Conservation (phyloP, 2,888 invertebrate species). For the Trileptium ribeirensis region DNA sequence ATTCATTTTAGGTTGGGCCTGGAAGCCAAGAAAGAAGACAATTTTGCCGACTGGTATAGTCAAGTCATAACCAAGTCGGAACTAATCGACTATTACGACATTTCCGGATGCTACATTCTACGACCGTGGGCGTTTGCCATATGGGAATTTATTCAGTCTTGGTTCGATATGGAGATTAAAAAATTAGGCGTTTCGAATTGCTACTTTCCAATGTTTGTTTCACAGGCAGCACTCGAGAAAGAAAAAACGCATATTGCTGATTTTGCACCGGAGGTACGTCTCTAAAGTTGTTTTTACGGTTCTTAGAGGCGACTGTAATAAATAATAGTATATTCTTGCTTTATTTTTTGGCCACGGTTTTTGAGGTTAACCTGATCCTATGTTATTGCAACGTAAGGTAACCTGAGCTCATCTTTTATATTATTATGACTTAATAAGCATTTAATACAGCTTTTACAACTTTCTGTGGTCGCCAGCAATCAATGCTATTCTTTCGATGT, state of each 20-base stretch:
- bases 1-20: slow-evolving; percentile 64
- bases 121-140: slow-evolving; percentile 93
- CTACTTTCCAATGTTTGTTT: slow-evolving; percentile 98
- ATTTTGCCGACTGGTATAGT: slow-evolving; percentile 94
- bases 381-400: too few relatives aligned
- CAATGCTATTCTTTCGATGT: too few relatives aligned
- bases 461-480: too few relatives aligned
- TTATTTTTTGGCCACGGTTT: too few relatives aligned
- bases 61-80: slow-evolving; percentile 81
- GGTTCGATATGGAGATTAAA: slow-evolving; percentile 77
- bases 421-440: too few relatives aligned
- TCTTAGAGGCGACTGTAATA: too few relatives aligned
- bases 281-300: too few relatives aligned
- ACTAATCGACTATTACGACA: slow-evolving; percentile 98
- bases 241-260: slow-evolving; percentile 96
- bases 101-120: slow-evolving; percentile 95
- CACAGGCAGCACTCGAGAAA: slow-evolving; percentile 75
- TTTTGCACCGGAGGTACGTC: slow-evolving; percentile 86
- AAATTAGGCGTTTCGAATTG: slow-evolving; percentile 88
- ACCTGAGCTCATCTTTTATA: too few relatives aligned
- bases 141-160: slow-evolving; percentile 82
- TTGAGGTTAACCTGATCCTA: too few relatives aligned
- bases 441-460: too few relatives aligned
- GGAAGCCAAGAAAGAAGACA: slow-evolving; percentile 83
- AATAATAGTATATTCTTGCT: too few relatives aligned